Base-by-base conservation (phyloP, 2,797 vertebrate genomes). In the Betta splendens region DNA sequence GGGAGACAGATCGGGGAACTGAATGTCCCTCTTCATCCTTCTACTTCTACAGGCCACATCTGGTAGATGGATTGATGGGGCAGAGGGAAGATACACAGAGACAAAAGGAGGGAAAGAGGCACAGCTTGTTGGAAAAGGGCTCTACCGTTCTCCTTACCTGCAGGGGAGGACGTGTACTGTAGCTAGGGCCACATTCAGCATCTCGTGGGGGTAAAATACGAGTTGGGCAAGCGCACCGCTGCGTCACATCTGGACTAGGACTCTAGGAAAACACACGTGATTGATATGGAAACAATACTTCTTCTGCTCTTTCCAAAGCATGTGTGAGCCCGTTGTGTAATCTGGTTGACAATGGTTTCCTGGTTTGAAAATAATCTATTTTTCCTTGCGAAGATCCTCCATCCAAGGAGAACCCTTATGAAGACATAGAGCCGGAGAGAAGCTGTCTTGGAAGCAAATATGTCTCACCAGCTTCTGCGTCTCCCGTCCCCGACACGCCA, bases 331-430 rank as follows among this genome's bases (percentile, higher is more conserved):
- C 58, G 10, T 66, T 79, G 51, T 60, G 47, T 57, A 64, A 69
- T 35, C 31, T 43, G 44, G 22, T 44, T 68, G 36, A 55, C 22
- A 7, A 2, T 47, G 44, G 70, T 64, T 39, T 70, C 21, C 48
- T 26, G 12, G 5, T 45, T 45, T 52, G 28, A 32, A n/a, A 60
- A 37, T 37, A 37, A 8, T 12, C 12, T 10, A 5, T 48, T 44
- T 64, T 65, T 57, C 55, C 40, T 48, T 72, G 38, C 72, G 25
- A 78, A 99, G 97, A 98, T 68, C 90, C 89, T 8, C 95, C 95
- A 23, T 89, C 89, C n/a, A 99, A 98, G 90, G 97, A 99, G 80
- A 98, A 98, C 75, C 97, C 95, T 10, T 99, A 99, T 2, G 97
- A 99, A 89, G 97, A 98, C 57, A 95, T 98, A 1, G 97, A 98